Evolutionary conservation across 1,140 invertebrate genomes (phyloP), one percentile per base, ranked within the genome.

Genomic region (Sycobia sp.): DNA sequence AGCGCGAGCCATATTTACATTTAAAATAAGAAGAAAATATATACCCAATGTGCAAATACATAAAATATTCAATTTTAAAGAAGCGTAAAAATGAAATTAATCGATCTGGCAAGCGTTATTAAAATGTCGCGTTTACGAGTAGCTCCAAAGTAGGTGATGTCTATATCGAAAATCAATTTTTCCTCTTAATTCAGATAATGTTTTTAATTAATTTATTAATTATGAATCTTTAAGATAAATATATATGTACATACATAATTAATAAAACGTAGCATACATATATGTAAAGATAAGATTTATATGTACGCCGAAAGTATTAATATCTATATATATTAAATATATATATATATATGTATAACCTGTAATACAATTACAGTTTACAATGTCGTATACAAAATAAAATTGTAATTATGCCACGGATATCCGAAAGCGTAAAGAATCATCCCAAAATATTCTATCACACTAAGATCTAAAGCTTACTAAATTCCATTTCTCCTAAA

Each of bases 361-460:
- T 47, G 51, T 62, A 62, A 62, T 55, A 29, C 60, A 56, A 55
- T 63, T 62, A 62, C 61, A 62, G 53, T 51, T 63, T 67, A 69
- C 67, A 68, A 65, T 67, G 41, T 61, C 61, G 41, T 71, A 54
- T 69, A 67, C 53, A 69, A 71, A 69, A 66, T 66, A 62, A 55
- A 39, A 55, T 57, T 56, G 47, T 59, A 16, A 46, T 64, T 47
- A 59, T 50, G 25, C 23, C 46, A 39, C 47, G 44, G 29, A 44
- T 59, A 49, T 10, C 38, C 25, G 16, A 27, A 4, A 38, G 27
- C 50, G 20, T 60, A 65, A 65, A 60, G 34, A 50, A 59, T 51
- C 60, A 20, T 41, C 14, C 54, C 46, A 63, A 63, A 59, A 63
- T 49, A 9, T 50, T 50, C 54, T 63, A 63, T 63, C 61, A 63